These are phyloP conservation scores for Nasonia longicornis DNA, from an alignment of 1,140 invertebrate genomes.

Conservation along the genomic window DNA sequence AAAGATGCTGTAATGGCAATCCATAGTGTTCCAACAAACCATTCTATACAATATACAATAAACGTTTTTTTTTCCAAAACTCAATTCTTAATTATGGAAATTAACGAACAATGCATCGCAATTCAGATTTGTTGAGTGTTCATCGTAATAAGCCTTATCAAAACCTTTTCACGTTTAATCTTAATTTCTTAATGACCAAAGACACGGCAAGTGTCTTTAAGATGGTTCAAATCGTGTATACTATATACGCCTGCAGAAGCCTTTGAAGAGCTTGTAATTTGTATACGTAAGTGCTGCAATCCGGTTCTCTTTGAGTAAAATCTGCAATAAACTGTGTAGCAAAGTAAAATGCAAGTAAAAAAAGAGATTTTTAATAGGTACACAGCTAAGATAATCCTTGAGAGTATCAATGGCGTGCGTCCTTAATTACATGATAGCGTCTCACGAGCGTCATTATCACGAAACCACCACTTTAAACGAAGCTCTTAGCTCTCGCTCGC, in stretches of 20 bases:
- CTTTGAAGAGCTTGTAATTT: background rate
- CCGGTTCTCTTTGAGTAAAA: background rate
- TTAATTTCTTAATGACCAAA: background rate
- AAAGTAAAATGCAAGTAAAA: background rate
- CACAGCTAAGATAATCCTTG: background rate
- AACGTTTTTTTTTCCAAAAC: background rate
- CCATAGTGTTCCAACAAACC: background rate
- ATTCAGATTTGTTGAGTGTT: background rate
- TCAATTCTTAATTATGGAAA: background rate
- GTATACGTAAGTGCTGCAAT: background rate
- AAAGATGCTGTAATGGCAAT: background rate
- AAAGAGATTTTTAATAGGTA: background rate
- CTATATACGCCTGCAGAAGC: background rate
- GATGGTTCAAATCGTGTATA: background rate
- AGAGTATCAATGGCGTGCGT: background rate
- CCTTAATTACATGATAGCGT: background rate
- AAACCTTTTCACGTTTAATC: background rate
- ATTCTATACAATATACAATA: background rate
- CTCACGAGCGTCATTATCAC: background rate
- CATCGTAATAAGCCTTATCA: background rate
- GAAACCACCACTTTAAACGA: background rate
- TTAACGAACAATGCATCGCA: background rate
- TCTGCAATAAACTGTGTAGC: background rate
- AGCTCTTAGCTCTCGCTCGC: background rate
- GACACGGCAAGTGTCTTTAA: background rate